Conservation (phyloP, 2,113 vertebrate species). For the Otocyon megalotis region DNA sequence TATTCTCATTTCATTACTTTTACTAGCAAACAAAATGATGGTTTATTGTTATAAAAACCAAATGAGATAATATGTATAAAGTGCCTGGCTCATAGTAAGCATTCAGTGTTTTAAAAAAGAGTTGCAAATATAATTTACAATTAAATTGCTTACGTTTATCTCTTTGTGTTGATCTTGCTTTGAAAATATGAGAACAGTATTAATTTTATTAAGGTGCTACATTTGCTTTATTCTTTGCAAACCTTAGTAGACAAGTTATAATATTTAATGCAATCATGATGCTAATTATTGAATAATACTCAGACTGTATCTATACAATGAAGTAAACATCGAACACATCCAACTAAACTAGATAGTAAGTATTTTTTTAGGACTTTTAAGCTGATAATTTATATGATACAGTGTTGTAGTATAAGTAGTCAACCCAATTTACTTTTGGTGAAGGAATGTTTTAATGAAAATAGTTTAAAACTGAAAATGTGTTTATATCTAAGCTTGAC, state of each 20-base stretch:
- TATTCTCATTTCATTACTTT: slow-evolving; percentile 18
- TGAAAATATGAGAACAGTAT: slow-evolving; percentile 23
- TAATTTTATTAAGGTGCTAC: slow-evolving; percentile 49
- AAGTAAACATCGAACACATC: slow-evolving; percentile 37
- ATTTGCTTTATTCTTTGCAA: slow-evolving; percentile 57
- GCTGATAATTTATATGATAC: background rate
- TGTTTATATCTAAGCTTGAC: background rate
- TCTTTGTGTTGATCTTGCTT: slow-evolving; percentile 50
- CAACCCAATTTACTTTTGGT: slow-evolving; percentile 41
- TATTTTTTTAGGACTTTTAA: slow-evolving; percentile 56
- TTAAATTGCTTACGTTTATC: slow-evolving; percentile 4
- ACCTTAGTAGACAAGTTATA: slow-evolving; percentile 5
- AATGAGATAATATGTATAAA: slow-evolving; percentile 26
- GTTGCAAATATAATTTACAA: slow-evolving; percentile 17
- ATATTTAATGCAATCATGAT: background rate
- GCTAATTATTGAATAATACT: slow-evolving; percentile 23
- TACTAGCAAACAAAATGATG: slow-evolving; percentile 27
- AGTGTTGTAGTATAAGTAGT: slow-evolving; percentile 34
- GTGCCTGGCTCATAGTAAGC: background rate
- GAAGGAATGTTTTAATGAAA: slow-evolving; percentile 30
- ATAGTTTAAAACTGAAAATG: slow-evolving; percentile 57
- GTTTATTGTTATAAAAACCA: slow-evolving; percentile 4
- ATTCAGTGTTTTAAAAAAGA: background rate
- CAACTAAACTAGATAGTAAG: background rate
- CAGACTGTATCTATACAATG: background rate